Base-by-base conservation (phyloP, 2,113 vertebrate species). In the Lethenteron reissneri region DNA sequence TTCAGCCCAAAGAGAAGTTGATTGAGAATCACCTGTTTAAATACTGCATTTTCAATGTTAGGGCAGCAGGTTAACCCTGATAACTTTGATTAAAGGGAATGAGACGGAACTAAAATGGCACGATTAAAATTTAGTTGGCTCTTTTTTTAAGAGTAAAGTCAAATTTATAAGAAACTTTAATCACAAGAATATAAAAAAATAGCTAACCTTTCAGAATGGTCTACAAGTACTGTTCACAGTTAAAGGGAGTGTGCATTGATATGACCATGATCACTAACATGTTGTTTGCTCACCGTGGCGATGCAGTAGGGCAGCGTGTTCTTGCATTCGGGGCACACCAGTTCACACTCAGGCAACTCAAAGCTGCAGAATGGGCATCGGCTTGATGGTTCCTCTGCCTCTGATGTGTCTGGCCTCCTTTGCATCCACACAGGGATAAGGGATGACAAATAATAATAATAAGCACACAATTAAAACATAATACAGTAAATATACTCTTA, bases 251-350 rank as follows among this genome's bases (percentile, higher is more conserved):
- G 56, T 8, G 4, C 3, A 1, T 0, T 0, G 56, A 15, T 14
- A 4, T 41, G n/a, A 13, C 13, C 4, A 17, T 2, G 17, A 5
- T 15, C 11, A 5, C 59, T 12, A 13, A 13, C 3, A 21, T 13
- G 14, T 64, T 56, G 58, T 62, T 6, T 17, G 80, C 82, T 83
- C 73, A 99, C 94, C 3, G 94, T 97, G 58, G 83, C 86, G 6
- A 99, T 89, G 75, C 94, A 99, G 71, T 99, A 97, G 0, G 92
- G 92, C 56, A 95, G 82, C 73, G 80, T 95, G 80, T 95, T 99
- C 75, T 99, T 96, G 77, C 94, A 99, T 72, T 87, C 83, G 0
- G 84, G 86, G 69, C 94, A 99, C 70, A 99, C 72, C 2, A 99
- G 86, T 70, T 95, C 90, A 0, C 84, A 87, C 73, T 94, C 86